phyloP scores from a whole-genome alignment of 2,113 vertebrate genomes.

The Amphiprion ocellaris region DNA sequence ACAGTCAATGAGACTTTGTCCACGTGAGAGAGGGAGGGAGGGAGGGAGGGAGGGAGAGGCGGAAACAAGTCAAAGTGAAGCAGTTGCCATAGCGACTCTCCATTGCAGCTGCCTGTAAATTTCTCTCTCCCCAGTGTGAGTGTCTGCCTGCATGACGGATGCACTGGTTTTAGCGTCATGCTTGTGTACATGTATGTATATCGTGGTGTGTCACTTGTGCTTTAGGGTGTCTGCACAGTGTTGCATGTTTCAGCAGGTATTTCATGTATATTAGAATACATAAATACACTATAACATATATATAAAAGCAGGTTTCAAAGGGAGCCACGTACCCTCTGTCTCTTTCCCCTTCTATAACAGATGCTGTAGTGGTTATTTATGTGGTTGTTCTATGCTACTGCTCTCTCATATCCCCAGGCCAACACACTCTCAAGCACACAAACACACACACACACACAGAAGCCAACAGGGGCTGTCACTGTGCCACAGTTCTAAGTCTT shows the following conservation, averaged over 20 bases:
- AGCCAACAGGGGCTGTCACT: constrained; percentile 63
- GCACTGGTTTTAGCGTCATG: constrained; percentile 17
- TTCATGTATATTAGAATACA: constrained; percentile 4
- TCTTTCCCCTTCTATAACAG: constrained; percentile 53
- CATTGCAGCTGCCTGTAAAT: constrained; percentile 74
- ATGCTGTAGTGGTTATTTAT: constrained; percentile 76
- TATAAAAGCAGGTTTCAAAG: constrained; percentile 33
- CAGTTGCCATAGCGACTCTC: constrained; percentile 83
- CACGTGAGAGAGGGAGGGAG: constrained; percentile 60
- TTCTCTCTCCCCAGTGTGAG: constrained; percentile 36
- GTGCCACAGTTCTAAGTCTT: constrained; percentile 58
- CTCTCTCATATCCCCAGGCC: constrained; percentile 63
- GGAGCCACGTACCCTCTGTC: constrained; percentile 22
- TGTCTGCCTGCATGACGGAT: constrained; percentile 49
- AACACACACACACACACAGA: constrained; percentile 27
- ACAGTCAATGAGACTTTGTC: constrained; percentile 78
- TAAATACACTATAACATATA: neutral
- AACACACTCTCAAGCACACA: constrained; percentile 9
- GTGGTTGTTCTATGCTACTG: constrained; percentile 68
- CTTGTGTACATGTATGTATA: constrained; percentile 13
- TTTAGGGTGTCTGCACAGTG: neutral
- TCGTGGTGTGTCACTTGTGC: neutral
- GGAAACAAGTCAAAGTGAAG: constrained; percentile 73
- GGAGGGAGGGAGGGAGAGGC: constrained; percentile 18
- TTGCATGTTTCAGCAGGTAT: constrained; percentile 42